A percentile compares a stretch with the other conserved stretches of the same genome.
Evolutionary conservation across 2,888 invertebrate species (phyloP).

Genomic region (Strigamia crassipes): DNA sequence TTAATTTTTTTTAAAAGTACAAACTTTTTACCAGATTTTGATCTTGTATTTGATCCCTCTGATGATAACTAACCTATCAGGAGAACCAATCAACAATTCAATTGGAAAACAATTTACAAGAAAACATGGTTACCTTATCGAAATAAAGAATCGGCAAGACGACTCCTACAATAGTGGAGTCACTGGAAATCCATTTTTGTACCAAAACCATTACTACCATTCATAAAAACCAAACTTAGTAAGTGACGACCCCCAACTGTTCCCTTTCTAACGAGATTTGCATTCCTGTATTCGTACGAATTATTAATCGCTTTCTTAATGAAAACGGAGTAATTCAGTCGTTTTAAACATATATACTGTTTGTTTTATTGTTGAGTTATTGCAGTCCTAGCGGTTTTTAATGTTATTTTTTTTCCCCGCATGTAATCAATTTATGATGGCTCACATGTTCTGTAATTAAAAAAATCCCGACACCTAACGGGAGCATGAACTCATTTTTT

Average conservation of each 20-base stretch:
- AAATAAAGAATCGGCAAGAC: not conserved
- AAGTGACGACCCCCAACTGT: too few species aligned
- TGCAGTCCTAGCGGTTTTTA: too few species aligned
- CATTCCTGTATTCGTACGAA: too few species aligned
- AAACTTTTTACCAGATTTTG: not conserved
- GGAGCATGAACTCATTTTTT: not conserved
- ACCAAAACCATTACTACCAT: not conserved
- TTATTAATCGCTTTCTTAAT: too few species aligned
- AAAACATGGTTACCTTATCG: not conserved
- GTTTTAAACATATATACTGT: too few species aligned
- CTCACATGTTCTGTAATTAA: not conserved
- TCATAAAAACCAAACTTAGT: not conserved
- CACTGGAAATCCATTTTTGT: not conserved
- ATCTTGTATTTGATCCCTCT: not conserved
- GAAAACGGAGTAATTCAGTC: too few species aligned
- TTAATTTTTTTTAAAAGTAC: not conserved
- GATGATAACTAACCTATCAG: not conserved
- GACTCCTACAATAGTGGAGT: not conserved
- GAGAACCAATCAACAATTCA: not conserved
- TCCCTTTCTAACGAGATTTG: too few species aligned
- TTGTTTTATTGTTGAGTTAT: too few species aligned
- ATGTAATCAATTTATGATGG: not conserved
- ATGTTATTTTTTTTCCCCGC: not conserved
- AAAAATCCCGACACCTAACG: slow-evolving; percentile 1
- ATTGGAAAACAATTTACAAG: not conserved